Percentiles rank a stretch among this genome's conserved stretches.
Evolutionary conservation across 2,888 invertebrate genomes (phyloP).

Genomic region (Arctia plantaginis): DNA sequence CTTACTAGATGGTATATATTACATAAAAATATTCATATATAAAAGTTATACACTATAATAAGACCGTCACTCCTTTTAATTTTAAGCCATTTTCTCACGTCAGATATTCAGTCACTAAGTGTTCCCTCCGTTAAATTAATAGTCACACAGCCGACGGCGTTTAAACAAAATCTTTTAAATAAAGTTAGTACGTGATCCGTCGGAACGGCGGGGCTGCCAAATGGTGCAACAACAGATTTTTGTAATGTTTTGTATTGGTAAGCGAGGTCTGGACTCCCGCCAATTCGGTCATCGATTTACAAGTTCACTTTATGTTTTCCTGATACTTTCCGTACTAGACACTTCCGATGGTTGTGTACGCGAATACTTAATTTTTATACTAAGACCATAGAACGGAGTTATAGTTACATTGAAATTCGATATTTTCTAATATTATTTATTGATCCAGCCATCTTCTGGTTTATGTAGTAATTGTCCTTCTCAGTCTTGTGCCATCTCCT

Average conservation of each 20-base stretch:
- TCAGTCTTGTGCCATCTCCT: neutral
- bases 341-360: conserved; percentile 60
- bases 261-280: conserved; percentile 78
- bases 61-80: conserved; percentile 34
- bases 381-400: conserved; percentile 3
- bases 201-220: conserved; percentile 72
- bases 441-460: neutral
- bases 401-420: neutral
- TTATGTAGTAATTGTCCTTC: neutral
- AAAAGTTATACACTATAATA: conserved; percentile 25
- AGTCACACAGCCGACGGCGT: conserved; percentile 70
- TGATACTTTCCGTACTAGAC: conserved; percentile 71
- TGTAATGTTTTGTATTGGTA: conserved; percentile 84
- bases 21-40: conserved; percentile 6
- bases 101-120: conserved; percentile 64
- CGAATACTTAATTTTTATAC: conserved; percentile 19
- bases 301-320: conserved; percentile 78
- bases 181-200: conserved; percentile 78
- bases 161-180: conserved; percentile 81
- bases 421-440: neutral
- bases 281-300: conserved; percentile 85
- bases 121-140: conserved; percentile 74
- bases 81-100: conserved; percentile 58
- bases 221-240: conserved; percentile 84
- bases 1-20: neutral